These are phyloP conservation scores for Laticauda colubrina DNA, from an alignment of 2,113 vertebrate genomes.

Conservation along the genomic window DNA sequence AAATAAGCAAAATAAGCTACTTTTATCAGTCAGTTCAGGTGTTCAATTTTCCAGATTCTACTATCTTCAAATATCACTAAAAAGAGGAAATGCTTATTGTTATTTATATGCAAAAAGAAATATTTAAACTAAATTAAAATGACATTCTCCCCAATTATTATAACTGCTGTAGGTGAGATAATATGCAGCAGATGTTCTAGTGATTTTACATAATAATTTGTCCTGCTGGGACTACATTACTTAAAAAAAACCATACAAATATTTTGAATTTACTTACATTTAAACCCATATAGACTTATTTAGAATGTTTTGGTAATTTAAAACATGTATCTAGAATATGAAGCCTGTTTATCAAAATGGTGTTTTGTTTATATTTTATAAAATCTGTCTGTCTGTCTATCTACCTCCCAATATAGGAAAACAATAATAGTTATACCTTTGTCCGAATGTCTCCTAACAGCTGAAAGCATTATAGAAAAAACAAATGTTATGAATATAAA, in stretches of 20 bases:
- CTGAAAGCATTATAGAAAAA: conserved; percentile 89
- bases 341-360: neutral
- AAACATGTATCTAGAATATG: neutral
- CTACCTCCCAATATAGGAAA: conserved; percentile 52
- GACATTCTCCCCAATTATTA: neutral
- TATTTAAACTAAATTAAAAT: neutral
- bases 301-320: neutral
- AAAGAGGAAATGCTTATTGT: neutral
- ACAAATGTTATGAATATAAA: conserved; percentile 70
- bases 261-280: conserved; percentile 7
- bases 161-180: neutral
- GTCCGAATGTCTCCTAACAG: conserved; percentile 98
- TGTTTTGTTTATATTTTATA: conserved; percentile 24
- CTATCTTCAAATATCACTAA: neutral
- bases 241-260: conserved; percentile 16
- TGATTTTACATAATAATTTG: neutral
- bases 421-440: conserved; percentile 85
- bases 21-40: neutral
- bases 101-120: neutral
- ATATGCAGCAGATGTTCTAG: neutral
- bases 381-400: too few relatives aligned
- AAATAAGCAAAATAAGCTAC: neutral
- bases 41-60: neutral
- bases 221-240: neutral
- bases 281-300: conserved; percentile 33